These are phyloP conservation scores for Odocoileus virginianus DNA, from an alignment of 2,113 vertebrate genomes.

Conservation along the genomic window DNA sequence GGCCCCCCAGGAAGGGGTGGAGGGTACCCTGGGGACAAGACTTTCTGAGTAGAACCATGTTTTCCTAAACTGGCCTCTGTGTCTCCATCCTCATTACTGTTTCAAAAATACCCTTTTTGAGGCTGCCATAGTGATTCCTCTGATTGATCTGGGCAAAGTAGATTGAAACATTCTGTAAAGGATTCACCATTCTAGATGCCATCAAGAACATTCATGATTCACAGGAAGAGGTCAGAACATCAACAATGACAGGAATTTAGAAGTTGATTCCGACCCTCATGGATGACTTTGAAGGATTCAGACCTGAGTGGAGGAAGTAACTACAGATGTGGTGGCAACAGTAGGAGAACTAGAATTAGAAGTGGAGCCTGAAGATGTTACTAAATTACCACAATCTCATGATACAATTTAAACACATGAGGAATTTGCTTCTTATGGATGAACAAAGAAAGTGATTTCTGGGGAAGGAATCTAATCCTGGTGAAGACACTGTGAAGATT, in stretches of 20 bases:
- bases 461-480: not conserved
- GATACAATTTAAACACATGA: not conserved
- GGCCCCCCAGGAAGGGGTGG: not conserved
- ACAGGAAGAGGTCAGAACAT: not conserved
- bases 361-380: not conserved
- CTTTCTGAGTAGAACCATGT: not conserved
- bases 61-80: not conserved
- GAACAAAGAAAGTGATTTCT: not conserved
- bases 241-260: not conserved
- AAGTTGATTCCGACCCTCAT: not conserved
- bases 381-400: not conserved
- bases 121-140: not conserved
- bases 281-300: not conserved
- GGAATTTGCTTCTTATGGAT: not conserved
- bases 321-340: not conserved
- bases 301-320: not conserved
- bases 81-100: not conserved
- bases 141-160: not conserved
- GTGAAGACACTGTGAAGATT: not conserved
- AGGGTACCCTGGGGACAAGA: too few relatives aligned
- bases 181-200: not conserved
- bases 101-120: not conserved
- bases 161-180: not conserved
- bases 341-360: not conserved
- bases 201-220: not conserved